Base-by-base conservation (phyloP, 2,888 invertebrate genomes). In the Deilephila elpenor region DNA sequence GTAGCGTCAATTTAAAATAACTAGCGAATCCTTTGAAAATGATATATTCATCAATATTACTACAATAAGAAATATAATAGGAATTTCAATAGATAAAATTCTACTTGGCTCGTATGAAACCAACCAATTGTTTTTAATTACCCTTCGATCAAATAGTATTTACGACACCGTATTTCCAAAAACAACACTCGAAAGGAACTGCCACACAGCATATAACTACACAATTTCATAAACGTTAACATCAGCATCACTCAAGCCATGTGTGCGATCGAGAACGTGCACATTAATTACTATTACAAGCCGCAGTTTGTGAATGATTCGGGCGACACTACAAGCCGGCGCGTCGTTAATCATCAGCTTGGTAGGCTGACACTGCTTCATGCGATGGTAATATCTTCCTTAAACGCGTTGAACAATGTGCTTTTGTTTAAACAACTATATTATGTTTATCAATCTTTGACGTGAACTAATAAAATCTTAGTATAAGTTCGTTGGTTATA, bases 321-420 rank as follows among this genome's bases (percentile, higher is more conserved):
- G 20, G 60, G 71, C 60, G 6, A 32, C 71, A n/a, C 59, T 17
- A 71, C 32, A n/a, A 56, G 56, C 56, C 56, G 59, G 32, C 51
- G 67, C 51, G 67, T 67, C 67, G 44, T 67, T 67, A 67, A 67
- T 67, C 67, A 67, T 67, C 51, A 67, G 44, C 67, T 25, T 44
- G 67, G 6, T 6, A 51, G n/a, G 25, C 44, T 25, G 14, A 25
- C 25, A 25, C 29, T 73, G 74, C 62, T 73, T 75, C 73, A 20
- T 73, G 74, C 73, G 75, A 71, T 62, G 72, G 72, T 75, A 75
- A 77, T 75, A 76, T 71, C 74, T n/a, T 60, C 72, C 25, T 70
- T 76, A 74, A 77, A 77, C 70, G 75, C 60, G 59, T 64, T 71
- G 71, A 78, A 76, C 75, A 77, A 73, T 59, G 56, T 61, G 73